Evolutionary conservation across 2,113 vertebrate species (phyloP).

Genomic region (Clinocottus analis): DNA sequence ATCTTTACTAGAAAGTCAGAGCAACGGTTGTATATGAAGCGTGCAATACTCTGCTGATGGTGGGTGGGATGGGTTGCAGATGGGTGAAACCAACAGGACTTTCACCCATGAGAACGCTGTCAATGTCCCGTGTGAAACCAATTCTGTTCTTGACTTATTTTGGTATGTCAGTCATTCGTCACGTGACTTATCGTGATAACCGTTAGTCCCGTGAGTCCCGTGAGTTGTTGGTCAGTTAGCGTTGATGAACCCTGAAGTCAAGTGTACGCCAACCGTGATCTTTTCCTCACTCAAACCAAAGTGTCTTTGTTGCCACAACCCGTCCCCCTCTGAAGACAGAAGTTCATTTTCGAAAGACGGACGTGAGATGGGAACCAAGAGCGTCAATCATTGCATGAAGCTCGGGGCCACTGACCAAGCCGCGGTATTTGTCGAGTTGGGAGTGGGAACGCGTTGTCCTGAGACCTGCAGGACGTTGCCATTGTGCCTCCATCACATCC

Average conservation of each 20-base stretch:
- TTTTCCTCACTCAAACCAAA: not conserved
- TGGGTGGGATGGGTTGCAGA: not conserved
- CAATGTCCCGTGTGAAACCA: not conserved
- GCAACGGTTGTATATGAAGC: not conserved
- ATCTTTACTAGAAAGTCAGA: too few species aligned
- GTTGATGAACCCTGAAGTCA: not conserved
- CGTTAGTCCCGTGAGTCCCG: not conserved
- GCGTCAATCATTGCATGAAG: not conserved
- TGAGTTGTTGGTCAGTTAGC: not conserved
- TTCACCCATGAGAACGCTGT: not conserved
- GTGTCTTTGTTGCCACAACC: not conserved
- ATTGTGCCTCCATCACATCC: slow-evolving; percentile 12
- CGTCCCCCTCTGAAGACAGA: not conserved
- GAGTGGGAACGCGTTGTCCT: not conserved
- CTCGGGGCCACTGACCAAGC: not conserved
- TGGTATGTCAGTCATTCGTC: not conserved
- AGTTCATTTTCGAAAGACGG: not conserved
- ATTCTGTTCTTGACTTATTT: too few species aligned
- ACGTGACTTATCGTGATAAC: not conserved
- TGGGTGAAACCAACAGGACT: not conserved
- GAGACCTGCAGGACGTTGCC: slow-evolving; percentile 24
- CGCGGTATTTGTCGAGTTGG: not conserved
- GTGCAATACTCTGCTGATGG: not conserved
- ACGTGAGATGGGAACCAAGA: not conserved
- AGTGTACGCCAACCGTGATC: not conserved